A percentile compares a stretch with the other conserved stretches of the same genome.
Conservation (phyloP, 2,888 invertebrate species). For the Tanypteryx hageni region DNA sequence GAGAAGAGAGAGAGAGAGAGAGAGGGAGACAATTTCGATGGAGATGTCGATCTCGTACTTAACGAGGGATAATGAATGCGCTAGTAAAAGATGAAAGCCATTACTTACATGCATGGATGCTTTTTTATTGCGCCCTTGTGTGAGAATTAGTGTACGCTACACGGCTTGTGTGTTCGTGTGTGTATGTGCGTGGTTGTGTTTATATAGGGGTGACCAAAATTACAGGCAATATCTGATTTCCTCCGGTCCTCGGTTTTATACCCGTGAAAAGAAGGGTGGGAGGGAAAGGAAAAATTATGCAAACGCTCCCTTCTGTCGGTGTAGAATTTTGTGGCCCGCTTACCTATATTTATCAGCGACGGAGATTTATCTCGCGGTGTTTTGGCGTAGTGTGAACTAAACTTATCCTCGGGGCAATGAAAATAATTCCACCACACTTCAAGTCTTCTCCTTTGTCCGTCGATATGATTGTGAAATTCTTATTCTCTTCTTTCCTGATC, state of each 20-base stretch:
- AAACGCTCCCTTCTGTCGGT: no score
- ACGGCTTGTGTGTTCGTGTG: background rate
- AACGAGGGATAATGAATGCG: conserved; percentile 38
- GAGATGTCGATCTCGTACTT: conserved; percentile 15
- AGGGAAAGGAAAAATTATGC: background rate
- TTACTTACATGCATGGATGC: conserved; percentile 7
- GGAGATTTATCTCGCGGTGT: no score
- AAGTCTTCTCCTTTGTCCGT: no score
- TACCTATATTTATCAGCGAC: no score
- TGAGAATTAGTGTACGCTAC: conserved; percentile 46
- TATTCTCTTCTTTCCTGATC: no score
- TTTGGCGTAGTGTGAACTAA: no score
- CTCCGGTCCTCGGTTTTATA: background rate
- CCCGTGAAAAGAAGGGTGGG: background rate
- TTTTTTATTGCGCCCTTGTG: conserved; percentile 46
- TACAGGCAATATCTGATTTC: background rate
- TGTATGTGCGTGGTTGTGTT: background rate
- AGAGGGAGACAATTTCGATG: background rate
- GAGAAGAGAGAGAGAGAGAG: background rate
- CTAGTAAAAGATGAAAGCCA: conserved; percentile 3
- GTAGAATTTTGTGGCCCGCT: no score
- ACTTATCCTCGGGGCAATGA: no score
- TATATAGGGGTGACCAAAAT: background rate
- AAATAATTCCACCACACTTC: no score
- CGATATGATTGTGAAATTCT: no score